Percentiles rank a stretch among this genome's conserved stretches.
Evolutionary conservation across 2,797 vertebrate genomes (phyloP).

Genomic region (Esox masquinongy): DNA sequence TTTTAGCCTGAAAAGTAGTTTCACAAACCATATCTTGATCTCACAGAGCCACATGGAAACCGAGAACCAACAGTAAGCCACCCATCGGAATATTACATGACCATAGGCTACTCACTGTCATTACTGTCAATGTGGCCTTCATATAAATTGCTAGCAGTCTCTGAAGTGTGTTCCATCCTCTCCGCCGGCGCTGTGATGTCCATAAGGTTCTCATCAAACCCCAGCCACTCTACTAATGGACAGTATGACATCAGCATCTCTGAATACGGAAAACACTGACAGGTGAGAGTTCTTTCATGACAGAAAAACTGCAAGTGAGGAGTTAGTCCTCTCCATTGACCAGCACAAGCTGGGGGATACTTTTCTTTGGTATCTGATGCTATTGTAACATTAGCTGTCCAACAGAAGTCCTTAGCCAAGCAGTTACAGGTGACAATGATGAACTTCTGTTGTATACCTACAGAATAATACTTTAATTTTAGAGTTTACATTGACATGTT

Average conservation of each 20-base stretch:
- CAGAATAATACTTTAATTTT: not conserved
- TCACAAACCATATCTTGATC: slow-evolving; percentile 49
- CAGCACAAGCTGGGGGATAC: slow-evolving; percentile 83
- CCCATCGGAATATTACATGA: not conserved
- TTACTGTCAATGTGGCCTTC: slow-evolving; percentile 80
- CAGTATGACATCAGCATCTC: slow-evolving; percentile 85
- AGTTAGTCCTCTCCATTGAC: slow-evolving; percentile 87
- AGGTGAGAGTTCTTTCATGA: slow-evolving; percentile 1
- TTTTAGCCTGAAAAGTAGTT: slow-evolving; percentile 15
- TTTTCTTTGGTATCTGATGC: slow-evolving; percentile 82
- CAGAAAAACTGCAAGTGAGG: not conserved
- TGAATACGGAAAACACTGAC: slow-evolving; percentile 50
- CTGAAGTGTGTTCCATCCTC: slow-evolving; percentile 56
- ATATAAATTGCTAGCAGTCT: not conserved
- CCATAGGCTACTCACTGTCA: not conserved
- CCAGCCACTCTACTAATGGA: slow-evolving; percentile 81
- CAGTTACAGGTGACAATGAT: slow-evolving; percentile 92
- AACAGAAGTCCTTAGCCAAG: slow-evolving; percentile 81
- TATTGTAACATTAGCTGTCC: slow-evolving; percentile 78
- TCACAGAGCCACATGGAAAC: slow-evolving; percentile 36
- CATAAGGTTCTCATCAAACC: slow-evolving; percentile 93
- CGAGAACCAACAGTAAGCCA: not conserved
- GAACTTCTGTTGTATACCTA: slow-evolving; percentile 83
- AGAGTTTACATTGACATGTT: not conserved
- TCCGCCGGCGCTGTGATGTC: slow-evolving; percentile 85